These are phyloP conservation scores for Xylocopa sonorina DNA, from an alignment of 1,140 invertebrate species.

Conservation along the genomic window DNA sequence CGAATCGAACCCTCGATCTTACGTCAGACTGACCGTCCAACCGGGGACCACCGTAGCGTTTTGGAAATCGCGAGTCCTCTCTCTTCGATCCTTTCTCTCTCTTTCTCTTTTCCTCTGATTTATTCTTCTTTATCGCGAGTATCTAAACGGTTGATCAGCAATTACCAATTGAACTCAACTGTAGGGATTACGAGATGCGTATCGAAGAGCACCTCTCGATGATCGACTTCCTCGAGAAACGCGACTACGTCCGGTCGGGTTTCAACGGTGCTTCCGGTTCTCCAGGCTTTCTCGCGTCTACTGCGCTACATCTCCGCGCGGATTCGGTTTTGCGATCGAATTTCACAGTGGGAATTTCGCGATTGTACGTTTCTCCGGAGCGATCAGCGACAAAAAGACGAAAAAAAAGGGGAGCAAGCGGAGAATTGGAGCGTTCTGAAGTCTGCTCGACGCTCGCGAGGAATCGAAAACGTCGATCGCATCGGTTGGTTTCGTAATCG, in stretches of 20 bases:
- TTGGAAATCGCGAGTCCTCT: background rate
- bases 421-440: background rate
- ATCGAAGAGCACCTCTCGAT: background rate
- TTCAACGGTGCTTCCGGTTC: conserved; percentile 4
- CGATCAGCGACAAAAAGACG: no score
- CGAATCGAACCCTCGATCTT: background rate
- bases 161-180: conserved; percentile 36
- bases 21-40: background rate
- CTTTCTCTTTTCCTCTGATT: background rate
- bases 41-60: background rate
- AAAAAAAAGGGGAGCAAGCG: no score
- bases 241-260: conserved; percentile 2
- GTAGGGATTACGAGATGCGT: background rate
- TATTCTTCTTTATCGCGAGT: no score
- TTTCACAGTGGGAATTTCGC: background rate
- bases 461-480: background rate
- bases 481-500: conserved; percentile 21
- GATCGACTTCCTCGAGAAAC: conserved; percentile 43
- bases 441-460: fast-evolving
- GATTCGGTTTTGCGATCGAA: background rate
- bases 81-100: background rate
- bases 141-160: no score
- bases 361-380: no score
- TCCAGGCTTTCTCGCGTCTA: background rate
- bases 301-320: background rate